Conservation (phyloP, 1,140 invertebrate species). For the Gonioctena quinquepunctata region DNA sequence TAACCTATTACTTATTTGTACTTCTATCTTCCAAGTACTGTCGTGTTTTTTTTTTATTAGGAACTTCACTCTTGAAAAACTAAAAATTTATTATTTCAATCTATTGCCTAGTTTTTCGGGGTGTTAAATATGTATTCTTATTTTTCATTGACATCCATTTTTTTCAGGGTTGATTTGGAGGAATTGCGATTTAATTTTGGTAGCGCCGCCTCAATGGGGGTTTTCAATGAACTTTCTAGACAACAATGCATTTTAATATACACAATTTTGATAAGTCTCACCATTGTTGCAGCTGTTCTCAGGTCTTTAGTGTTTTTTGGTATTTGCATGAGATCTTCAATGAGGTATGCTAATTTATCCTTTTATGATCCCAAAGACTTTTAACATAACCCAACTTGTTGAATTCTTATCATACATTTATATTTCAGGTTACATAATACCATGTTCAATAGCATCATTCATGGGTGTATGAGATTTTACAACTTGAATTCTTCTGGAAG, state of each 20-base stretch:
- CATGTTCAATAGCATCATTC: conserved; percentile 67
- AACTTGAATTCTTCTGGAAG: conserved; percentile 62
- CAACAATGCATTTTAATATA: conserved; percentile 53
- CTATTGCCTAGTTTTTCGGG: no score
- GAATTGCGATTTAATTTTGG: conserved; percentile 25
- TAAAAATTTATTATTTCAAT: no score
- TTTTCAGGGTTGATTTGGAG: conserved; percentile 42
- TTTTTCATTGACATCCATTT: no score
- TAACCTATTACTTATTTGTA: no score
- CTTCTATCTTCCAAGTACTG: no score
- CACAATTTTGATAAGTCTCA: conserved; percentile 63
- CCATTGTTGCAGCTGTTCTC: conserved; percentile 61
- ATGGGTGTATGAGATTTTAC: conserved; percentile 65
- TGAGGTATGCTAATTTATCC: conserved; percentile 44
- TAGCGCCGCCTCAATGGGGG: conserved; percentile 2
- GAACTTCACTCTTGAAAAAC: no score
- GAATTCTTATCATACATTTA: background rate
- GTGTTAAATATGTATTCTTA: no score
- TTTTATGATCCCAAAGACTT: no score
- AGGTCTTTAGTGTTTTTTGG: conserved; percentile 46
- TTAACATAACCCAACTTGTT: background rate
- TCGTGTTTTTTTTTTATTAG: no score
- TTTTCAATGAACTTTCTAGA: conserved; percentile 21
- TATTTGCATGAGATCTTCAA: conserved; percentile 46
- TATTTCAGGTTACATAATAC: conserved; percentile 61